Percentiles rank a stretch among this genome's conserved stretches.
Evolutionary conservation across 2,797 vertebrate genomes (phyloP).

Genomic region (Tenualosa ilisha): DNA sequence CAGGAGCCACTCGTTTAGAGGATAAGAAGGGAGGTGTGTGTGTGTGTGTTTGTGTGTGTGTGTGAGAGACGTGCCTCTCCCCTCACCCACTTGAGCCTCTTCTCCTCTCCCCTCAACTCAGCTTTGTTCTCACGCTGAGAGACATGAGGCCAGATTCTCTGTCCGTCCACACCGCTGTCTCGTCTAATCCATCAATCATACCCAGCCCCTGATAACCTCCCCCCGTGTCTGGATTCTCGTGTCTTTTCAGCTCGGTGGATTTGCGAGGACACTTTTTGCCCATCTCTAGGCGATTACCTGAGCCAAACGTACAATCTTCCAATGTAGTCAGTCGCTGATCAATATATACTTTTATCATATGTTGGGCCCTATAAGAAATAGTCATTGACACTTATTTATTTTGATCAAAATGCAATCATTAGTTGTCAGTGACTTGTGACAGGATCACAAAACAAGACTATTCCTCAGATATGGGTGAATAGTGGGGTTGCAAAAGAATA

Average conservation of each 20-base stretch:
- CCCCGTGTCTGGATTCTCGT: slow-evolving; percentile 38
- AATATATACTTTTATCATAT: neutral
- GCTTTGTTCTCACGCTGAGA: slow-evolving; percentile 57
- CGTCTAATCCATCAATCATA: slow-evolving; percentile 55
- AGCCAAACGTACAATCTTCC: neutral
- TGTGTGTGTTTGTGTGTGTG: neutral
- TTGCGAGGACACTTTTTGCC: neutral
- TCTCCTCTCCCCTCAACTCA: slow-evolving; percentile 44
- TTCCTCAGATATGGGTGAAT: neutral
- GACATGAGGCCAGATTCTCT: slow-evolving; percentile 54
- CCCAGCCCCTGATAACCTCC: slow-evolving; percentile 49
- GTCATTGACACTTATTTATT: too few relatives aligned
- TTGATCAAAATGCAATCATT: neutral
- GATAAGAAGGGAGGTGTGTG: slow-evolving; percentile 36
- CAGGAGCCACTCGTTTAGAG: slow-evolving; percentile 51
- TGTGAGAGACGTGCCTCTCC: neutral
- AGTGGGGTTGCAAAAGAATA: neutral
- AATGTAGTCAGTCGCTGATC: neutral
- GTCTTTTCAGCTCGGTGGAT: slow-evolving; percentile 34
- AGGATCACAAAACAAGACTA: neutral
- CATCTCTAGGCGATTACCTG: slow-evolving; percentile 29
- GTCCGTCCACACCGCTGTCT: slow-evolving; percentile 58
- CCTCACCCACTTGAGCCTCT: slow-evolving; percentile 17
- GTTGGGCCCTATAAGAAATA: neutral
- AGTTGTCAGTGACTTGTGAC: neutral